Evolutionary conservation across 2,797 vertebrate species (phyloP).

Genomic region (Fringilla coelebs): DNA sequence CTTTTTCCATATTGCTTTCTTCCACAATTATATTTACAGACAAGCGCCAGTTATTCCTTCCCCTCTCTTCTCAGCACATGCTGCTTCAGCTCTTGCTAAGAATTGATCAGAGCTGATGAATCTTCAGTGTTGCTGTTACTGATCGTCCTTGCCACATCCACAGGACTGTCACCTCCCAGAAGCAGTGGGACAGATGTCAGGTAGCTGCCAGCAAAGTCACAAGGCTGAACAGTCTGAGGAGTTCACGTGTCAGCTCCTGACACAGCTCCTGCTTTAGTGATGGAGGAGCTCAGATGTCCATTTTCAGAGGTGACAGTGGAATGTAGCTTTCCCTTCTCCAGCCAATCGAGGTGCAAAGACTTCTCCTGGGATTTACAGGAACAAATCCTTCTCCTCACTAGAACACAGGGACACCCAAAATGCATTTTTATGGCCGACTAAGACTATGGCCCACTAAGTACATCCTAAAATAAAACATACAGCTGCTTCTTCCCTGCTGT

Average conservation of each 20-base stretch:
- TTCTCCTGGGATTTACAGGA: background rate
- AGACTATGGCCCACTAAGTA: background rate
- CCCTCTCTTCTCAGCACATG: background rate
- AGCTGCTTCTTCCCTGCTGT: background rate
- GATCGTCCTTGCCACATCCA: background rate
- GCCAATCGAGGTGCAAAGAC: background rate
- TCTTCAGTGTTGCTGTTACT: background rate
- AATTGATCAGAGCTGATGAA: background rate
- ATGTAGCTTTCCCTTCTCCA: background rate
- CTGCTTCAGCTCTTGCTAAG: constrained; percentile 15
- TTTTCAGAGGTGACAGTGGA: background rate
- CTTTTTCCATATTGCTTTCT: constrained; percentile 27
- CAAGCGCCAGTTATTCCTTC: constrained; percentile 30
- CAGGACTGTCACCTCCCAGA: background rate
- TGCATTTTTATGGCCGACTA: background rate
- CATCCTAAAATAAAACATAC: background rate
- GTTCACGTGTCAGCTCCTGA: background rate
- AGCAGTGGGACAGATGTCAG: background rate
- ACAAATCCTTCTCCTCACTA: background rate
- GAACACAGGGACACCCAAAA: background rate
- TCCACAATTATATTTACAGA: constrained; percentile 46
- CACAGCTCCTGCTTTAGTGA: background rate
- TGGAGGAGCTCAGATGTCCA: background rate
- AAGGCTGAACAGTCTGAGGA: background rate
- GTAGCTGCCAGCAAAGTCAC: background rate